phyloP scores from a whole-genome alignment of 2,113 vertebrate genomes.

The Corythornis cristatus region DNA sequence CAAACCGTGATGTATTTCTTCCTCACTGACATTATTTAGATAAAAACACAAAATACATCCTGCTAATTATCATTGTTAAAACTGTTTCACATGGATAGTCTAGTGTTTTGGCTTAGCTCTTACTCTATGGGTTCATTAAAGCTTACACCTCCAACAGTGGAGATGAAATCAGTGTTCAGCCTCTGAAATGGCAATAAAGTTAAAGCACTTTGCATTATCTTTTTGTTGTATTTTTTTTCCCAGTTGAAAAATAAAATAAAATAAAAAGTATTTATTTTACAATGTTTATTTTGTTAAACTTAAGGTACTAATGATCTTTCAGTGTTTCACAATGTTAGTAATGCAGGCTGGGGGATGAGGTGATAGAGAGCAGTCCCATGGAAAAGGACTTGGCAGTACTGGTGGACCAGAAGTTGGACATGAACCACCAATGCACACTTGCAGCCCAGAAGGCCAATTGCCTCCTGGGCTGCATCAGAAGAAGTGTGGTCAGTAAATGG shows the following conservation, averaged over 20 bases:
- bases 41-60: slow-evolving; percentile 22
- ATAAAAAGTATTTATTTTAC: background rate
- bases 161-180: background rate
- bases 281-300: slow-evolving; percentile 52
- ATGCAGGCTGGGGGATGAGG: too few species aligned
- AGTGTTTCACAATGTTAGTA: background rate
- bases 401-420: too few species aligned
- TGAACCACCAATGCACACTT: too few species aligned
- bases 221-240: background rate
- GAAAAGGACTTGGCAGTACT: too few species aligned
- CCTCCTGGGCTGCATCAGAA: too few species aligned
- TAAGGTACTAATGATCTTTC: slow-evolving; percentile 2
- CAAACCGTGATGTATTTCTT: background rate
- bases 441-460: too few species aligned
- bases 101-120: slow-evolving; percentile 23
- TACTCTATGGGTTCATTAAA: slow-evolving; percentile 23
- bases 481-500: too few species aligned
- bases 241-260: background rate
- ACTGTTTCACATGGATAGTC: background rate
- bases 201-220: slow-evolving; percentile 2
- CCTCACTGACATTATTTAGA: background rate
- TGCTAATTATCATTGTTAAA: background rate
- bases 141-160: slow-evolving; percentile 6
- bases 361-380: too few species aligned
- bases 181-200: background rate